Base-by-base conservation (phyloP, 2,113 vertebrate species). In the Romanogobio albipinnatus region DNA sequence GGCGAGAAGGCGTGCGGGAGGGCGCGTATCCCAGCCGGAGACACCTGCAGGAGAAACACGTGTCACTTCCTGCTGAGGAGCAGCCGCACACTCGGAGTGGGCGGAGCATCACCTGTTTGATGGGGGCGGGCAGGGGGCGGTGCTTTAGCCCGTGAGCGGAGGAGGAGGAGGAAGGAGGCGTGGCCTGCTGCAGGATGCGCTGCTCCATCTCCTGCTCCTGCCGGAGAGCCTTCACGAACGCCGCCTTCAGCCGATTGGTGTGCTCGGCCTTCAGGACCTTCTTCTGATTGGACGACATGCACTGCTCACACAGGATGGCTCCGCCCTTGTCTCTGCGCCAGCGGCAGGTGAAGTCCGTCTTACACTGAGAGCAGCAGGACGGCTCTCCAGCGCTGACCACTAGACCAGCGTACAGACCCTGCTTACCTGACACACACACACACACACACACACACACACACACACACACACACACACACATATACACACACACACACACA, bases 341-440 rank as follows among this genome's bases (percentile, higher is more conserved):
- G 82, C 97, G 96, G 93, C 96, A 97, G 29, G 97, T 99, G 95
- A 99, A 99, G 93, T 99, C 98, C 7, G 98, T 99, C 93, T 96
- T 95, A 92, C 98, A 99, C 91, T 99, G 97, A 29, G 95, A 93
- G 43, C 98, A 99, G 90, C 94, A 94, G 81, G 95, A 96, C 79
- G 98, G 98, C 49, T 99, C 97, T 15, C 92, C 94, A 45, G 89
- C 89, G 0, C 86, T 64, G 0, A 90, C 76, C 0, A 92, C 61
- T 0, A 90, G 4, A 3, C 83, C 62, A 0, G 87, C 86, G 0
- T 93, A 53, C 0, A 91, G 83, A 0, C 95, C 92, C 39, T 78
- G 75, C 39, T 87, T 83, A 56, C 87, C 90, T 90, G 82, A 29
- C 17, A 29, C 39, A 79, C 58, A 45, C 70, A 45, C 68, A 53